Evolutionary conservation across 2,797 vertebrate species (phyloP), one percentile per base, ranked within the genome.

Genomic region (Scyliorhinus canicula): DNA sequence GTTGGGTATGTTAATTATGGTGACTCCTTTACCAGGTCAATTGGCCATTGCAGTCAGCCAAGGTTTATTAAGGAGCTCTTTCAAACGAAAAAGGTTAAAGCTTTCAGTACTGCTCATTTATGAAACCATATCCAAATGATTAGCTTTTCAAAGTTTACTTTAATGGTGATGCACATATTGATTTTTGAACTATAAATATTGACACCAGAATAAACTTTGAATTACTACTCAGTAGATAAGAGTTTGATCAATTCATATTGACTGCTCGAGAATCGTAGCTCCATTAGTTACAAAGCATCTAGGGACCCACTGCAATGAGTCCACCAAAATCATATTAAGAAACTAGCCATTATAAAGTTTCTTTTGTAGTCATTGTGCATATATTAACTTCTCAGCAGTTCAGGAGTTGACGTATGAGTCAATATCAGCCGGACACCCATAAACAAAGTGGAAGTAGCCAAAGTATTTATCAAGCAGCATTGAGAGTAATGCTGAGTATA

Each of bases 191-290:
- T 95, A 98, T 98, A 98, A 98, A 98, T 97, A 98, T 97, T 97
- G 97, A 98, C 97, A 98, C 96, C 97, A 97, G 97, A 97, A 97
- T 97, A 98, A 97, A 98, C 97, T 97, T 96, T 97, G 97, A 98
- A 97, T 96, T 97, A 97, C 95, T 96, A 97, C 96, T 97, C 96
- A 90, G 44, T 97, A 97, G 97, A 96, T 96, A 96, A 96, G 95
- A 97, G 96, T 96, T 3, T 16, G 96, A 97, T 98, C 97, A 97
- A 98, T 97, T 96, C 63, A 71, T 93, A 97, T 98, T 96, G 97
- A 98, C 96, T 94, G 65, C 93, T 55, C 7, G 67, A 71, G 93
- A 71, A 74, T 71, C 74, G 67, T 52, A 50, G 47, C 65, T 74
- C 93, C 93, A 94, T 94, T 94, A 94, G 67, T 28, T 50, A 94